Evolutionary conservation across 2,888 invertebrate genomes (phyloP), one percentile per base, ranked within the genome.

Genomic region (Dryobota labecula): DNA sequence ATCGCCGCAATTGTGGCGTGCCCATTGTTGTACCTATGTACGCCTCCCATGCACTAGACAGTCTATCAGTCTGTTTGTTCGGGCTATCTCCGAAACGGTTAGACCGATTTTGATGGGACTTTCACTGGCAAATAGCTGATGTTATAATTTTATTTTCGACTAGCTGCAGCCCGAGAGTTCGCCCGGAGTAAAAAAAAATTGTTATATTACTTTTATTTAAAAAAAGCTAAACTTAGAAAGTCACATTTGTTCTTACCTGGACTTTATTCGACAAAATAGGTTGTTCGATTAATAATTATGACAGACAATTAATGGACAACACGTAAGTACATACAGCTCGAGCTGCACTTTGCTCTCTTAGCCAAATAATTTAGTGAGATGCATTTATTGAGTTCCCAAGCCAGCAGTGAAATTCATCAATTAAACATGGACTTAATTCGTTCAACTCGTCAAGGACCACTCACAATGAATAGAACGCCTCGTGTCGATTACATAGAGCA

Each of bases 401-500:
- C 60, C 54, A 64, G 18, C 45, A 74, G 60, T 47, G 62, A 82
- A 84, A 74, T 83, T 77, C 83, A 82, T 84, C 74, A 84, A 84
- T 84, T 84, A 84, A 84, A 78, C 81, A 82, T 78, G 67, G 83
- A 87, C 81, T 87, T 88, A 89, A 89, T 88, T 85, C 80, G 82
- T 84, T 80, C 75, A 66, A 58, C n/a, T 74, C 30, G 61, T 78
- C 70, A 67, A 85, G 83, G 36, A 79, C 75, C 53, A 72, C 85
- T 85, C 68, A 47, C 73, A 83, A 63, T 86, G 80, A 86, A 87
- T 79, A 75, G 80, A 79, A 66, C 24, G 83, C 78, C 90, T 79
- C 88, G 92, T 91, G 92, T 92, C 91, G 90, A 91, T 90, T 91
- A 91, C 91, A 75, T 74, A 87, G 87, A 83, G 86, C 90, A 88